Evolutionary conservation across 2,888 invertebrate species (phyloP), one percentile per base, ranked within the genome.

Genomic region (Brenthis ino): DNA sequence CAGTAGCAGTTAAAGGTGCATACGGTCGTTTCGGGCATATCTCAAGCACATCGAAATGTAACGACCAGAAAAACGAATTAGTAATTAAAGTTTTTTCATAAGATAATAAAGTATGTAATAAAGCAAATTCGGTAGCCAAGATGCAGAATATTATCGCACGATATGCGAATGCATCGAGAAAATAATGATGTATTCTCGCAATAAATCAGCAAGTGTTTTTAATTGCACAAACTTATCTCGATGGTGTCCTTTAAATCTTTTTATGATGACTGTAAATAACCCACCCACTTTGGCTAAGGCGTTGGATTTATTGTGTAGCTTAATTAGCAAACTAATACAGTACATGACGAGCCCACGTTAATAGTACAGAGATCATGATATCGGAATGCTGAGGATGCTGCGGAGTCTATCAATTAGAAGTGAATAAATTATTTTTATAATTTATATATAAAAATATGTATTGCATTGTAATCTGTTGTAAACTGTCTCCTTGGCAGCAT

Each of bases 261-360:
- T 87, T 87, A 88, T 85, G 85, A 85, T 72, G 71, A 73, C 73
- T 78, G 85, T 90, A 89, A 89, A 86, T 88, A 80, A 81, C 77
- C 11, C 84, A 77, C 88, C 88, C 81, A 89, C 88, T 66, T 71
- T 72, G 71, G 67, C 68, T 69, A 69, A 75, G 68, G 76, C 74
- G 73, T 66, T 73, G 75, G 77, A 82, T 85, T 85, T 85, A 86
- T 84, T 78, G 79, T 77, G 74, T 78, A 81, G 81, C 84, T 84
- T 87, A 87, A 88, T 86, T 84, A 82, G 75, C 72, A 75, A 79
- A 80, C 83, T 80, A 78, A 80, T 80, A 73, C 74, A 72, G 74
- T 72, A 79, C 77, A 78, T 78, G 76, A 79, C 72, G 69, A 71
- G 67, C 75, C 63, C 79, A 77, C 75, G 73, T 28, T 47, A 37